Evolutionary conservation across 2,113 vertebrate genomes (phyloP), one percentile per base, ranked within the genome.

Genomic region (Beaufortia kweichowensis): DNA sequence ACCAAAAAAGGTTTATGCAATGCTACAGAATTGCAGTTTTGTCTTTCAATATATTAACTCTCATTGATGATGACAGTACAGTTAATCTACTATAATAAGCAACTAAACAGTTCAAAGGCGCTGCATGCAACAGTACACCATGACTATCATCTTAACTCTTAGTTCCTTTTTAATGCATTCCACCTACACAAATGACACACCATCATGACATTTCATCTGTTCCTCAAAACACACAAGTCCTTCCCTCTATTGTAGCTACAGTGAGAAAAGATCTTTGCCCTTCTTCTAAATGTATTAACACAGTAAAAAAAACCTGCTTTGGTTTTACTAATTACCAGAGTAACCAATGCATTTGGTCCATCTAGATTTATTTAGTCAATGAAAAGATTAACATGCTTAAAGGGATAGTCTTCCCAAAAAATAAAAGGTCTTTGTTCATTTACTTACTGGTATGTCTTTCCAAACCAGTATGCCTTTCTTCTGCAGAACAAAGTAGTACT

Each of bases 171-270:
- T 70, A 21, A 7, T 35, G 48, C 12, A 2, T 48, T 55, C 62
- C 33, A 64, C 46, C 12, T 29, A 68, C 78, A 53, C 65, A 33
- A n/a, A 53, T 24, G 48, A 35, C 48, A 63, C 43, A 57, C 46
- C 12, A 67, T 33, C 46, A 80, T 63, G 57, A 63, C 59, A 53
- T 75, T 62, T 24, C 3, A 35, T 64, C 56, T 63, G 23, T 80
- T 76, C 23, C 24, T 69, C 14, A 55, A 63, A 75, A 48, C 59
- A 79, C 10, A 68, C 48, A 70, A 6, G 48, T 6, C n/a, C 66
- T 68, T 68, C 66, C 10, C n/a, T 55, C 6, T 35, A 14, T 55
- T 69, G 26, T 23, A 10, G 33, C 6, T 41, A 8, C 11, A 28
- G 35, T 4, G 29, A 69, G 35, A 69, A 55, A 33, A 35, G 67